Conservation (phyloP, 2,797 vertebrate genomes). For the Sebastes itinus region DNA sequence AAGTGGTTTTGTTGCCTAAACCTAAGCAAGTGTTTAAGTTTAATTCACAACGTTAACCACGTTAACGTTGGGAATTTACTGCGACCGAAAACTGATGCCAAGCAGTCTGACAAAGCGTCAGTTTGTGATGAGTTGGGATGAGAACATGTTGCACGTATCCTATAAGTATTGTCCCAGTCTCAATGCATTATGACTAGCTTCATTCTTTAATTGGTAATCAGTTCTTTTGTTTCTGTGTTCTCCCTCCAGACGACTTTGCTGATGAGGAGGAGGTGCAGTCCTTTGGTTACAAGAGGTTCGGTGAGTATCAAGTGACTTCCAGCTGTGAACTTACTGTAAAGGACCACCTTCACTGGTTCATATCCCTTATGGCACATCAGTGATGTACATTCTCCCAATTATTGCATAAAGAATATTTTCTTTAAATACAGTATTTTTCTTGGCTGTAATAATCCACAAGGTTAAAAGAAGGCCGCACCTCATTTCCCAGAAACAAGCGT, state of each 20-base stretch:
- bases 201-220: not conserved
- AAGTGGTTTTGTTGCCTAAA: no score
- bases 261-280: slow-evolving; percentile 99
- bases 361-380: not conserved
- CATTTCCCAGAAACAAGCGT: slow-evolving; percentile 51
- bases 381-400: not conserved
- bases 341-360: not conserved
- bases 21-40: not conserved
- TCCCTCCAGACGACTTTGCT: slow-evolving; percentile 91
- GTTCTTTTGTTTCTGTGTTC: slow-evolving; percentile 25
- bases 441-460: slow-evolving; percentile 23
- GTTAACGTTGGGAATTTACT: not conserved
- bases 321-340: not conserved
- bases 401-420: slow-evolving; percentile 8
- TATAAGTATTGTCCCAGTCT: not conserved
- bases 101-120: not conserved
- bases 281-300: slow-evolving; percentile 99
- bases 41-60: not conserved
- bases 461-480: slow-evolving; percentile 33
- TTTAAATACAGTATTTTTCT: slow-evolving; percentile 21
- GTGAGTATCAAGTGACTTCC: slow-evolving; percentile 83
- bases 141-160: not conserved
- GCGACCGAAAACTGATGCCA: not conserved
- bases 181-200: not conserved
- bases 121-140: not conserved